These are phyloP conservation scores for Nemurella pictetii DNA, from an alignment of 2,888 invertebrate species.

Conservation along the genomic window DNA sequence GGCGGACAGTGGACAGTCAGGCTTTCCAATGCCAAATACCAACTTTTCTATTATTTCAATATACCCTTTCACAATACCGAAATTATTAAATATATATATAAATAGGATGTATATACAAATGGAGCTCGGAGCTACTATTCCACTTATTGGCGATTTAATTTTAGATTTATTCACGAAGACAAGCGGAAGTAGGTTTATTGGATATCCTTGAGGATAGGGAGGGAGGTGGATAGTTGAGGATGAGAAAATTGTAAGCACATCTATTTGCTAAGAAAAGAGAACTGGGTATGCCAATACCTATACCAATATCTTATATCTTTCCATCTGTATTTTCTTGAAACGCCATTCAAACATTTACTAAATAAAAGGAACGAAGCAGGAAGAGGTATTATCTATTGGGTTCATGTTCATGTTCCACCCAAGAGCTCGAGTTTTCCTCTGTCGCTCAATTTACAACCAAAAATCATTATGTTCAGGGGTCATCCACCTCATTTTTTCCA, in stretches of 20 bases:
- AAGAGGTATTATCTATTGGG: not conserved
- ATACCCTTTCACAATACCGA: not conserved
- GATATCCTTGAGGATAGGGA: no score
- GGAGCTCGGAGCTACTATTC: not conserved
- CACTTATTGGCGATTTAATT: not conserved
- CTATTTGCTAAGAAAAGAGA: no score
- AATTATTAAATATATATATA: not conserved
- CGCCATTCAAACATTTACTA: not conserved
- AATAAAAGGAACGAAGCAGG: not conserved
- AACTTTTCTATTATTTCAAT: not conserved
- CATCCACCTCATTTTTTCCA: not conserved
- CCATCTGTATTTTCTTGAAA: not conserved
- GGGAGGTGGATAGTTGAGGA: no score
- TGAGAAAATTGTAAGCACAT: no score
- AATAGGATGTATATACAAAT: no score
- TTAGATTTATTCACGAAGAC: not conserved
- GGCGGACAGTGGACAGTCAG: no score
- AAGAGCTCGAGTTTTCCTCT: not conserved
- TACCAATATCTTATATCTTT: no score
- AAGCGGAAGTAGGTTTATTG: not conserved
- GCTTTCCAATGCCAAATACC: not conserved
- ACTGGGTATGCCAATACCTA: no score
- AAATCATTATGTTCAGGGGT: not conserved
- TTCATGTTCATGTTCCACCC: not conserved
- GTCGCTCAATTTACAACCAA: not conserved